These are phyloP conservation scores for Hydrolagus affinis DNA, from an alignment of 2,113 vertebrate genomes.

Conservation along the genomic window DNA sequence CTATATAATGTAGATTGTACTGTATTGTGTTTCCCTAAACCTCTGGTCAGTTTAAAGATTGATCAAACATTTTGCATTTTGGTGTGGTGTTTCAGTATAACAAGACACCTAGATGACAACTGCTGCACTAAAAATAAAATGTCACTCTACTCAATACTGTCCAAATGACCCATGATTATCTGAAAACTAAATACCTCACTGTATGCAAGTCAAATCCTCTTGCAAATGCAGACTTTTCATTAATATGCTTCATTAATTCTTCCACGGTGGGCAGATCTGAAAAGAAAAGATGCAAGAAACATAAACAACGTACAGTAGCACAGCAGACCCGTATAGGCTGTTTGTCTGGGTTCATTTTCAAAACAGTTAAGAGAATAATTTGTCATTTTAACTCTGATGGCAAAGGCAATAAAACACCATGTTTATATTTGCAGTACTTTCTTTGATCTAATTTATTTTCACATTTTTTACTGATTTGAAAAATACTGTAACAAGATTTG, in stretches of 20 bases:
- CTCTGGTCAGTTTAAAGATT: neutral
- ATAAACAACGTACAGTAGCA: too few species aligned
- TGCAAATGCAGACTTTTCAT: constrained; percentile 46
- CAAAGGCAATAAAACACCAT: neutral
- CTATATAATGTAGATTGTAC: too few species aligned
- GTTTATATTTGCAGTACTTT: neutral
- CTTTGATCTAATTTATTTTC: neutral
- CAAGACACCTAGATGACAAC: too few species aligned
- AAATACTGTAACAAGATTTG: neutral
- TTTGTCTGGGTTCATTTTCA: too few species aligned
- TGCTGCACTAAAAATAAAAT: neutral
- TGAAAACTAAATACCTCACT: constrained; percentile 53
- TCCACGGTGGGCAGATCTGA: constrained; percentile 79
- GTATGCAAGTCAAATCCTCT: constrained; percentile 50
- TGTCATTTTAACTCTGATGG: neutral
- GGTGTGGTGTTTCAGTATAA: neutral
- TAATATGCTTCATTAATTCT: constrained; percentile 78
- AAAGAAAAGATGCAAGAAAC: constrained; percentile 28
- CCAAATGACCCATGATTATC: neutral
- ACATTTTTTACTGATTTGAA: neutral
- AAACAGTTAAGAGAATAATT: neutral
- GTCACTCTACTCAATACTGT: neutral
- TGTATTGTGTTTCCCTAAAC: neutral
- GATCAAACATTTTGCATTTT: neutral
- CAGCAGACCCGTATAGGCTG: too few species aligned